These are phyloP conservation scores for Lomographa bimaculata DNA, from an alignment of 2,888 invertebrate species.

Conservation along the genomic window DNA sequence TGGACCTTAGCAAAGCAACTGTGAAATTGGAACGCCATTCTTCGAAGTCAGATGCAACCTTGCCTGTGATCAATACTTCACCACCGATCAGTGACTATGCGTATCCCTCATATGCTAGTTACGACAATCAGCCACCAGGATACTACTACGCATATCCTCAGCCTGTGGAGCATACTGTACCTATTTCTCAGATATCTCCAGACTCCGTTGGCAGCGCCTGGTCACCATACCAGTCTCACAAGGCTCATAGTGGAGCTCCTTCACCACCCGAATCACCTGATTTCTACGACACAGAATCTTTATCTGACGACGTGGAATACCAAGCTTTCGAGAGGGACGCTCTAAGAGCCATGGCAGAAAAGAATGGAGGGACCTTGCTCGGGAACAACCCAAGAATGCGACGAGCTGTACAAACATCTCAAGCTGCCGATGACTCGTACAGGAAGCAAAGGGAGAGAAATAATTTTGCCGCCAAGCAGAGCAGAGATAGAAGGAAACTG, in stretches of 20 bases:
- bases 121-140: constrained; percentile 36
- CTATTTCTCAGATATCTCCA: constrained; percentile 52
- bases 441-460: constrained; percentile 95
- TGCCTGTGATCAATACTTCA: constrained; percentile 33
- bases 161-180: constrained; percentile 40
- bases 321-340: constrained; percentile 88
- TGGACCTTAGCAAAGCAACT: constrained; percentile 55
- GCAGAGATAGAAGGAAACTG: constrained; percentile 93
- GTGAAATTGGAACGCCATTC: constrained; percentile 45
- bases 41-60: constrained; percentile 26
- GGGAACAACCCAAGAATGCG: constrained; percentile 89
- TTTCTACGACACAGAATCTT: constrained; percentile 53
- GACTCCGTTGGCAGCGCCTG: constrained; percentile 48
- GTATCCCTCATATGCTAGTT: constrained; percentile 32
- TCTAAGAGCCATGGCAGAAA: constrained; percentile 85
- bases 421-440: constrained; percentile 88
- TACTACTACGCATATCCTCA: constrained; percentile 42
- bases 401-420: constrained; percentile 68
- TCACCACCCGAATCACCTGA: constrained; percentile 75
- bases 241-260: constrained; percentile 35
- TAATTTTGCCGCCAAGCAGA: constrained; percentile 97
- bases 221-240: constrained; percentile 34
- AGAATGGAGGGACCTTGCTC: constrained; percentile 82
- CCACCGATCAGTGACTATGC: constrained; percentile 24
- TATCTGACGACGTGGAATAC: constrained; percentile 84